phyloP scores from a whole-genome alignment of 2,113 vertebrate species.

The Rhynchomys soricoides region DNA sequence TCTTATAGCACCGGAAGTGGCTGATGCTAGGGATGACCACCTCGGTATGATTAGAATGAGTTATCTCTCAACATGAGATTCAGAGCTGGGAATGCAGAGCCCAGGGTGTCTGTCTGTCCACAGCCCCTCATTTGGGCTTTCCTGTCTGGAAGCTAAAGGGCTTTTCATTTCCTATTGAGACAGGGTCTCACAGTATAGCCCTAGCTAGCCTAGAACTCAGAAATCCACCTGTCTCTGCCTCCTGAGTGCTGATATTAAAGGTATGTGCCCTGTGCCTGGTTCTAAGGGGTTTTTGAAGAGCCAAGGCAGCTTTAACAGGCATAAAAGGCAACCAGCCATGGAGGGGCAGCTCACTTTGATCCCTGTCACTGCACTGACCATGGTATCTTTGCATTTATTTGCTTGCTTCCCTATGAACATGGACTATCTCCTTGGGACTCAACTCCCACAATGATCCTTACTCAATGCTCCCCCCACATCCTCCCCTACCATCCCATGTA shows the following conservation, averaged over 20 bases:
- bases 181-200: neutral
- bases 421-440: neutral
- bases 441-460: neutral
- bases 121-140: neutral
- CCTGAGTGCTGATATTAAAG: neutral
- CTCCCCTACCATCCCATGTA: neutral
- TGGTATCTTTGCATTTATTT: neutral
- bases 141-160: neutral
- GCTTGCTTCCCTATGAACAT: too few relatives aligned
- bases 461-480: neutral
- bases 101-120: neutral
- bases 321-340: neutral
- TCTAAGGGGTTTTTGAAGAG: neutral
- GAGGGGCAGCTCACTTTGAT: neutral
- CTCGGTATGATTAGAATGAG: neutral
- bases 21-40: neutral
- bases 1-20: neutral
- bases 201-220: neutral
- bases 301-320: neutral
- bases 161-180: neutral
- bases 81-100: neutral
- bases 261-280: neutral
- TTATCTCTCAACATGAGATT: neutral
- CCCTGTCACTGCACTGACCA: neutral
- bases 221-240: too few relatives aligned